These are phyloP conservation scores for Mycetomoellerius zeteki DNA, from an alignment of 1,140 invertebrate genomes.

Conservation along the genomic window DNA sequence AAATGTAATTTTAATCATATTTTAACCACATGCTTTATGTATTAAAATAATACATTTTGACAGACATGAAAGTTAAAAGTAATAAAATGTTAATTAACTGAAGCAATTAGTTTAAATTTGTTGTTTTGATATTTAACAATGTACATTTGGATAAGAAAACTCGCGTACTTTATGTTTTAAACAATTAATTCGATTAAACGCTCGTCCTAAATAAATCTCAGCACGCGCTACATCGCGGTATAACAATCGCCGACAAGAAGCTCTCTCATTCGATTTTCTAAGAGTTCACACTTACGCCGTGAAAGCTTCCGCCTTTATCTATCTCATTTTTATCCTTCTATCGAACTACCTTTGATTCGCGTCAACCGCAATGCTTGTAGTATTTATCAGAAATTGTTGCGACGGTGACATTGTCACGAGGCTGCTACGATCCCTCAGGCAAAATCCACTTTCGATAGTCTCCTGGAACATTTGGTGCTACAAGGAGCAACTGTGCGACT, in stretches of 20 bases:
- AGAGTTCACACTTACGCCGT: conserved; percentile 39
- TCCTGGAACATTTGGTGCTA: conserved; percentile 9
- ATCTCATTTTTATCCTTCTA: conserved; percentile 36
- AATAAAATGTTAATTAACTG: no score
- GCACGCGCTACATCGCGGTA: not conserved
- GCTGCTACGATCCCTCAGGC: conserved; percentile 16
- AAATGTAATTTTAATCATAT: no score
- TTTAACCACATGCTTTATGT: no score
- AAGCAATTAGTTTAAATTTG: no score
- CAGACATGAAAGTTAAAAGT: no score
- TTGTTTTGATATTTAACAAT: no score
- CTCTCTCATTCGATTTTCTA: conserved; percentile 29
- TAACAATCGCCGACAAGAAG: not conserved
- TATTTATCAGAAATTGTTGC: conserved; percentile 60
- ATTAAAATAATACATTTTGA: no score
- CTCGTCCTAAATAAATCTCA: conserved; percentile 15
- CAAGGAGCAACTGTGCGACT: not conserved
- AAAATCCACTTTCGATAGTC: conserved; percentile 8
- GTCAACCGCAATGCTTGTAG: conserved; percentile 43
- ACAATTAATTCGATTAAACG: not conserved
- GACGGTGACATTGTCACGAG: conserved; percentile 29
- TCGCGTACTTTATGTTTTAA: not conserved
- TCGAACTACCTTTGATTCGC: conserved; percentile 24
- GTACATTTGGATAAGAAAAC: not conserved
- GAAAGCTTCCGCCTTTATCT: conserved; percentile 53